Evolutionary conservation across 2,113 vertebrate genomes (phyloP), one percentile per base, ranked within the genome.

Genomic region (Circaetus gallicus): DNA sequence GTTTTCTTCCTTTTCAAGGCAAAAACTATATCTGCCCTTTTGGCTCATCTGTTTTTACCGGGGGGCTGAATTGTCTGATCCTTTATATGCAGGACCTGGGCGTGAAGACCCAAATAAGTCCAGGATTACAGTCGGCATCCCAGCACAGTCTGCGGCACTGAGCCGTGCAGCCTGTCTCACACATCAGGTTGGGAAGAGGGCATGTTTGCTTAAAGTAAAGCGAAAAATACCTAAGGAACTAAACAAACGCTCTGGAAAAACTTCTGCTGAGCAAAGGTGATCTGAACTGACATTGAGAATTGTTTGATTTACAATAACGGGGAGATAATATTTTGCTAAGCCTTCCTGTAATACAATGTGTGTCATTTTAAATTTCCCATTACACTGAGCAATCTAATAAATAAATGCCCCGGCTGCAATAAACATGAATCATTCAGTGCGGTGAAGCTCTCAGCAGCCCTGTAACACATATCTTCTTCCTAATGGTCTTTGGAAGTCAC

Each of bases 311-410:
- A 97, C 96, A 97, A 67, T 94, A 96, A 96, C 95, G 90, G 84
- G 91, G 91, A 95, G 97, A 97, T 97, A 97, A 97, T 95, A 96
- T 97, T 97, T 97, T 97, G 95, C 96, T 97, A 96, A 97, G 93
- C 87, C 91, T 97, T 82, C 82, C 91, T 94, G 91, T 96, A 97
- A 96, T 94, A 97, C 95, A 97, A 97, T 95, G 97, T 86, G 94
- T 96, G 96, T 83, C 97, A 83, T 97, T 97, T 97, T 77, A 96
- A 96, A 97, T 96, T 96, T 96, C 96, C 97, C 96, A 96, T 97
- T 97, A 97, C 91, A 77, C 87, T 7, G 50, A 96, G 94, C 95
- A 93, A 96, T 97, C 94, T 90, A 97, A 97, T 97, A 97, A 97
- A 97, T 97, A 97, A 97, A 97, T 89, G 95, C 97, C 92, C 84